Conservation (phyloP, 1,140 invertebrate genomes). For the Myzus persicae region DNA sequence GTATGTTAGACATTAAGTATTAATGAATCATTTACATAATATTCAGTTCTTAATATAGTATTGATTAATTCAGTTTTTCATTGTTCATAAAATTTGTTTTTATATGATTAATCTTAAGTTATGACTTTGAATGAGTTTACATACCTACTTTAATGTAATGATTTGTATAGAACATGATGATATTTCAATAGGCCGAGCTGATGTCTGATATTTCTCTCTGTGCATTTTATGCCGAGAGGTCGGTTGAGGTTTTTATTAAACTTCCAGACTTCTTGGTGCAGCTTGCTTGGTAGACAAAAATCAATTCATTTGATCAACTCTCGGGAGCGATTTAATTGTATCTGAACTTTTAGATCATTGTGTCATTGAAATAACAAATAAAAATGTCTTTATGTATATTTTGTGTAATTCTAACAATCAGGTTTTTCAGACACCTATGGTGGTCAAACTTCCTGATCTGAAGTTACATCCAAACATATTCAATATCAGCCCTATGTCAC, state of each 20-base stretch:
- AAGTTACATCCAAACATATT: slow-evolving; percentile 60
- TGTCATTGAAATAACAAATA: slow-evolving; percentile 14
- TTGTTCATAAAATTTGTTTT: not conserved
- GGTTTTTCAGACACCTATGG: slow-evolving; percentile 55
- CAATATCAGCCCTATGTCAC: slow-evolving; percentile 50
- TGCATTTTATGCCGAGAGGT: not conserved
- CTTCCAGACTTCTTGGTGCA: not conserved
- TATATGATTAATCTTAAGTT: not conserved
- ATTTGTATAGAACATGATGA: not conserved
- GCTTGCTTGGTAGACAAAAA: not conserved
- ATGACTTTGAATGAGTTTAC: not conserved
- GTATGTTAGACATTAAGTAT: too few species aligned
- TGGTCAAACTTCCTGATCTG: slow-evolving; percentile 59
- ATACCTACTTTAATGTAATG: not conserved
- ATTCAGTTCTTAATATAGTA: too few species aligned
- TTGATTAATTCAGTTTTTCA: not conserved
- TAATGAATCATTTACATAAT: too few species aligned
- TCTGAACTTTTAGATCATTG: not conserved
- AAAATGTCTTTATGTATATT: not conserved
- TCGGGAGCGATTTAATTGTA: slow-evolving; percentile 40
- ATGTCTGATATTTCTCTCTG: not conserved
- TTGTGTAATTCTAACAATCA: not conserved
- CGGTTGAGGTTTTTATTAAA: not conserved
- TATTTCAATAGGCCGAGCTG: slow-evolving; percentile 42
- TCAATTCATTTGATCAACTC: slow-evolving; percentile 8